Percentiles rank a stretch among this genome's conserved stretches.
Evolutionary conservation across 2,797 vertebrate genomes (phyloP).

Genomic region (Aulostomus chinensis): DNA sequence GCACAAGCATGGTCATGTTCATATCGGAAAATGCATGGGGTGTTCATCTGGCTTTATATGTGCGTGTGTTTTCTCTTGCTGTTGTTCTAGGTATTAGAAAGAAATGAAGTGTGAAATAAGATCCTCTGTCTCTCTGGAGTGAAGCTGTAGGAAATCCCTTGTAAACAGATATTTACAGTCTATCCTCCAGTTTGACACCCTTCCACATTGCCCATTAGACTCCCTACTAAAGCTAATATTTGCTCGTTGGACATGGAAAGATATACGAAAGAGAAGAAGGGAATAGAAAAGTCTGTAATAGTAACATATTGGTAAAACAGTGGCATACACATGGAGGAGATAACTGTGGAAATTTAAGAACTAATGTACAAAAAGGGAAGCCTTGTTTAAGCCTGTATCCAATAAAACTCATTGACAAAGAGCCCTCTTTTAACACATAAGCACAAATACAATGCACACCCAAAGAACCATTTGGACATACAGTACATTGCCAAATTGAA

Average conservation of each 20-base stretch:
- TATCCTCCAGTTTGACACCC: conserved; percentile 23
- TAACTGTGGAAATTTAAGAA: too few species aligned
- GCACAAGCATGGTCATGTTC: neutral
- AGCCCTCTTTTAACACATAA: too few species aligned
- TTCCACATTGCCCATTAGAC: conserved; percentile 42
- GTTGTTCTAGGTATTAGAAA: conserved; percentile 79
- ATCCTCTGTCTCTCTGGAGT: conserved; percentile 78
- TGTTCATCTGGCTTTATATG: conserved; percentile 30
- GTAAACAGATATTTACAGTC: conserved; percentile 62
- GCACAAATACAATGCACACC: too few species aligned
- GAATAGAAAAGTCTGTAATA: too few species aligned
- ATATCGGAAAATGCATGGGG: neutral
- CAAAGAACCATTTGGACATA: too few species aligned
- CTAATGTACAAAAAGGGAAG: too few species aligned
- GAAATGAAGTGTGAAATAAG: conserved; percentile 86
- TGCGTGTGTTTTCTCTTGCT: conserved; percentile 39
- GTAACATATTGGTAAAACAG: too few species aligned
- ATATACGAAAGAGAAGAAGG: neutral
- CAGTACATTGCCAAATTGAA: too few species aligned
- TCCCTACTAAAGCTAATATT: conserved; percentile 25
- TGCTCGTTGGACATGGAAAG: conserved; percentile 11
- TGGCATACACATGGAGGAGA: too few species aligned
- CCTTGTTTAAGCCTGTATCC: too few species aligned
- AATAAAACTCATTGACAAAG: too few species aligned
- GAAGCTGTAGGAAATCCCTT: conserved; percentile 75